Percentiles rank a stretch among this genome's conserved stretches.
phyloP scores from a whole-genome alignment of 2,888 invertebrate genomes.

The Mellilla xanthometata region DNA sequence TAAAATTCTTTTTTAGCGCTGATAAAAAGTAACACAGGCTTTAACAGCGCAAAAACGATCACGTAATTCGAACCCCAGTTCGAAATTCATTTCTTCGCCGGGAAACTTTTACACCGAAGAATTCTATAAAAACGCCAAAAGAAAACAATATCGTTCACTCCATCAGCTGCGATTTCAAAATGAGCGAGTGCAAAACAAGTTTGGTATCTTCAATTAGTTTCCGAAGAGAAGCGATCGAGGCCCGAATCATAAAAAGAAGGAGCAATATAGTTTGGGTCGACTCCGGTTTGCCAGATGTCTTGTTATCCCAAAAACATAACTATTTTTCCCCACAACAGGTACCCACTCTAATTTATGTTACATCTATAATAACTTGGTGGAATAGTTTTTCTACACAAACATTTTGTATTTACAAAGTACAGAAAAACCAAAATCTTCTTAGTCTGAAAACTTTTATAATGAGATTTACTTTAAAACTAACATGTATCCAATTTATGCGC shows the following conservation, averaged over 20 bases:
- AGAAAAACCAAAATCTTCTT: too few species aligned
- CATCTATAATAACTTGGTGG: too few species aligned
- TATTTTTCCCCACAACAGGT: neutral
- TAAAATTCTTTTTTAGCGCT: conserved; percentile 10
- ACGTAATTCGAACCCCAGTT: conserved; percentile 37
- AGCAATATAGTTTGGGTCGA: conserved; percentile 49
- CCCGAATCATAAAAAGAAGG: conserved; percentile 63
- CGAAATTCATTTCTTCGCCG: conserved; percentile 35
- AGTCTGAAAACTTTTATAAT: too few species aligned
- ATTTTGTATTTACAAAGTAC: too few species aligned
- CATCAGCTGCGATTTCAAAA: conserved; percentile 54
- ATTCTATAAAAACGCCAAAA: conserved; percentile 45
- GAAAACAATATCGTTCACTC: conserved; percentile 58
- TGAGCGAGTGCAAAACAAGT: conserved; percentile 62
- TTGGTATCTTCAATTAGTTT: conserved; percentile 76
- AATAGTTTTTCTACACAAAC: too few species aligned
- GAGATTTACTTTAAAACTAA: too few species aligned
- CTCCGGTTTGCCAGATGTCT: conserved; percentile 17
- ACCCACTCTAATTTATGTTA: neutral
- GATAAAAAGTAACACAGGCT: conserved; percentile 18
- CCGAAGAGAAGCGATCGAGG: conserved; percentile 55
- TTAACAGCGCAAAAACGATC: conserved; percentile 28
- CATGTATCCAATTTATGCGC: too few species aligned
- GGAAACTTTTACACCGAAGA: conserved; percentile 42
- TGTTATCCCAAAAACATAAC: conserved; percentile 15